Conservation (phyloP, 2,888 invertebrate genomes). For the Temnothorax rugatulus region DNA sequence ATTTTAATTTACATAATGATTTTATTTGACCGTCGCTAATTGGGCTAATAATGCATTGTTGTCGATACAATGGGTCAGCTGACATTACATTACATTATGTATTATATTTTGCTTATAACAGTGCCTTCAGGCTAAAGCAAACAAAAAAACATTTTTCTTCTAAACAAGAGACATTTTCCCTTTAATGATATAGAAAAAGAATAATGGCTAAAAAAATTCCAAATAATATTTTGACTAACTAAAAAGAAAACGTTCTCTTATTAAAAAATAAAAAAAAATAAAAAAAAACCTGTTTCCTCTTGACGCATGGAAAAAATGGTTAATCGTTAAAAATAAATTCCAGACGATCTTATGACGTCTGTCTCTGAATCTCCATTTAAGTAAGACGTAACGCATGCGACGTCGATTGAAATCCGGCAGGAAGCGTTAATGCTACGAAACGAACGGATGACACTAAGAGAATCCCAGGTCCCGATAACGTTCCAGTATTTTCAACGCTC, state of each 20-base stretch:
- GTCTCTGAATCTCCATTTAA: neutral
- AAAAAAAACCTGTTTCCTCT: neutral
- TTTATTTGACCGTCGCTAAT: neutral
- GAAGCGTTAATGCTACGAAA: conserved; percentile 9
- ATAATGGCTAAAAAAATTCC: conserved; percentile 11
- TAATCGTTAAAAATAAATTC: conserved; percentile 10
- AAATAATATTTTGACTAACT: conserved; percentile 19
- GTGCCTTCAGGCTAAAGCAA: neutral
- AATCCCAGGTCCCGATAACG: conserved; percentile 20
- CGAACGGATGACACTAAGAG: conserved; percentile 17
- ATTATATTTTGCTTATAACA: neutral
- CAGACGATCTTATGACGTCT: neutral
- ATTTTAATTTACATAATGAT: neutral
- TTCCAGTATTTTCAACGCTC: conserved; percentile 36
- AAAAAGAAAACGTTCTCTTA: conserved; percentile 8
- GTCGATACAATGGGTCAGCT: neutral
- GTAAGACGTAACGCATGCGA: conserved; percentile 6
- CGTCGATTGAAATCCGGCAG: conserved; percentile 8
- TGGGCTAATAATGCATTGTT: neutral
- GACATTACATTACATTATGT: neutral
- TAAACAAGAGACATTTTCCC: conserved; percentile 15
- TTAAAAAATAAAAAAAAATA: no score
- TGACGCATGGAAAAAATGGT: neutral
- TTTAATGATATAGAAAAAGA: neutral
- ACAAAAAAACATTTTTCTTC: conserved; percentile 2